A percentile compares a stretch with the other conserved stretches of the same genome.
Conservation (phyloP, 2,113 vertebrate species). For the Mustelus asterias region DNA sequence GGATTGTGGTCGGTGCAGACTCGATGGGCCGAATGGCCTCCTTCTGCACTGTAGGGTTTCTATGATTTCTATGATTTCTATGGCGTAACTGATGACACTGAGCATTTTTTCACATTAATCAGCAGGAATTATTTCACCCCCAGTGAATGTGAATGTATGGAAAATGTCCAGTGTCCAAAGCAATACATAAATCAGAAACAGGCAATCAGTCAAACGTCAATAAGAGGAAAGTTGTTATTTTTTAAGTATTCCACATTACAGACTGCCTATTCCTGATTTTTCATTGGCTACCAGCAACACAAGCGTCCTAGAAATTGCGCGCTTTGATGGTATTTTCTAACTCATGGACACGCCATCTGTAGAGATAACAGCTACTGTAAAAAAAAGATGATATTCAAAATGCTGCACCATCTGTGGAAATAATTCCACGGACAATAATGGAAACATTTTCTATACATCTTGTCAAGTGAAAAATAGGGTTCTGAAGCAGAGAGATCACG, state of each 20-base stretch:
- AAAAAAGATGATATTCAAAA: background rate
- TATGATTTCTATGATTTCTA: too few relatives aligned
- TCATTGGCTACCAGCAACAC: background rate
- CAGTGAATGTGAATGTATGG: background rate
- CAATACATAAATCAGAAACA: background rate
- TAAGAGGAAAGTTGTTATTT: background rate
- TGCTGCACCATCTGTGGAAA: too few relatives aligned
- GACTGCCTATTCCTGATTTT: background rate
- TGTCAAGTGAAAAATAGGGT: background rate
- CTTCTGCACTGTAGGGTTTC: too few relatives aligned
- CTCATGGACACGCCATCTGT: background rate
- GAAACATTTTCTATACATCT: background rate
- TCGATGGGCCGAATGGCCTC: too few relatives aligned
- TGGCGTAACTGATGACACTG: background rate
- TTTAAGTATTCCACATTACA: background rate
- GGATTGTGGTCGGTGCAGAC: too few relatives aligned
- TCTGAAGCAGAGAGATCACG: background rate
- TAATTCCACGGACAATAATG: background rate
- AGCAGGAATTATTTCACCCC: background rate
- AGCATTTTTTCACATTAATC: background rate
- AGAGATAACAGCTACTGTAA: background rate
- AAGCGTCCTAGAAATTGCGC: background rate
- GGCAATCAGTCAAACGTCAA: background rate
- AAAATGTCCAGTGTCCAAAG: background rate
- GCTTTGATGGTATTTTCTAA: background rate